These are phyloP conservation scores for Bufotes viridis DNA, from an alignment of 2,797 vertebrate genomes.

Conservation along the genomic window DNA sequence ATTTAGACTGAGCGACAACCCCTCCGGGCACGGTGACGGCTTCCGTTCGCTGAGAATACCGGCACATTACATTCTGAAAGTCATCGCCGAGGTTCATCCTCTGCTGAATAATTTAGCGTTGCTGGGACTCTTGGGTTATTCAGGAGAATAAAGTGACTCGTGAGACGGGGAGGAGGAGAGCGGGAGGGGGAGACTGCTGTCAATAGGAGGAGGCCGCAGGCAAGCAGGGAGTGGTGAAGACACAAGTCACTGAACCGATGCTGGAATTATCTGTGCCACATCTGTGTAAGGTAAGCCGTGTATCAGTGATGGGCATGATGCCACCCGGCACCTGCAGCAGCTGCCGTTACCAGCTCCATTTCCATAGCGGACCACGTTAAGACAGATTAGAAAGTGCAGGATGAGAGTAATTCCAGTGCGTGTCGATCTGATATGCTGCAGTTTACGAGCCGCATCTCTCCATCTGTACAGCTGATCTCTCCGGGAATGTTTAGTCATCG, in stretches of 20 bases:
- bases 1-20: not conserved
- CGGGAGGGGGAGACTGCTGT: constrained; percentile 31
- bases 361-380: no score
- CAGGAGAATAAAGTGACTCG: constrained; percentile 20
- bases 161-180: constrained; percentile 13
- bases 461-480: not conserved
- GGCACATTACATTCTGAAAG: not conserved
- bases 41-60: not conserved
- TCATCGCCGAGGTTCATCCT: not conserved
- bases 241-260: constrained; percentile 31
- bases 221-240: constrained; percentile 39
- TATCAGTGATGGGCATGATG: not conserved
- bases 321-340: not conserved
- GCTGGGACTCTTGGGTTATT: constrained; percentile 43
- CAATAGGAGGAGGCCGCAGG: constrained; percentile 15
- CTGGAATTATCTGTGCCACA: constrained; percentile 43
- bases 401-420: not conserved
- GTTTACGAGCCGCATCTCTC: not conserved
- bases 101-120: constrained; percentile 39
- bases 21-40: not conserved
- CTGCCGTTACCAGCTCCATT: not conserved
- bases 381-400: not conserved
- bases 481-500: constrained; percentile 3
- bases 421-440: not conserved
- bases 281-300: constrained; percentile 36